Percentiles rank a stretch among this genome's conserved stretches.
Conservation (phyloP, 2,113 vertebrate species). For the chimpanzee (Pan troglodytes) region DNA sequence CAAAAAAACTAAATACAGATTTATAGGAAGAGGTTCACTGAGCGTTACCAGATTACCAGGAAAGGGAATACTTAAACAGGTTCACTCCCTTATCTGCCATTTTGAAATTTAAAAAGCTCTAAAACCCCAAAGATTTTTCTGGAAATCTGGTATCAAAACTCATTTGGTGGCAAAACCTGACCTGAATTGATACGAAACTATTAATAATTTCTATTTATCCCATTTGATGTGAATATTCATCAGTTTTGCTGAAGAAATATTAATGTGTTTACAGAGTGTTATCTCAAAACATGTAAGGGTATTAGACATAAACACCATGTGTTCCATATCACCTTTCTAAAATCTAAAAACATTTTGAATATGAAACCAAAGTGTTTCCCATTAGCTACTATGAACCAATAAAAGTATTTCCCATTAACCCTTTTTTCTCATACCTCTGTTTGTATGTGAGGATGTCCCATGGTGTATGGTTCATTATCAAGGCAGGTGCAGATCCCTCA, state of each 20-base stretch:
- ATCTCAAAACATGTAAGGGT: not conserved
- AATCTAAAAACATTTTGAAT: not conserved
- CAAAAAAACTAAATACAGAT: not conserved
- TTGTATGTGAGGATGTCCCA: slow-evolving; percentile 86
- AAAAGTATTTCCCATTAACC: not conserved
- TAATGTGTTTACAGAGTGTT: not conserved
- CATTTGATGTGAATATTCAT: not conserved
- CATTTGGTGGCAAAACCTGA: not conserved
- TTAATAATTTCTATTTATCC: not conserved
- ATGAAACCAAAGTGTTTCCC: not conserved
- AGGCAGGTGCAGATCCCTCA: slow-evolving; percentile 93
- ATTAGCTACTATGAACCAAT: not conserved
- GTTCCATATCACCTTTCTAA: not conserved
- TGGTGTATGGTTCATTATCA: slow-evolving; percentile 94
- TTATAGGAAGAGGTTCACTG: not conserved
- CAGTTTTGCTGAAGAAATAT: not conserved
- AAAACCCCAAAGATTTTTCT: not conserved
- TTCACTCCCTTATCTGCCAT: not conserved
- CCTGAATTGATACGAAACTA: not conserved
- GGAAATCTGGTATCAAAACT: not conserved
- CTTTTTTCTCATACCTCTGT: slow-evolving; percentile 84
- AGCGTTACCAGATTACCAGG: not conserved
- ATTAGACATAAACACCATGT: not conserved
- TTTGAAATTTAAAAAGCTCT: slow-evolving; percentile 25
- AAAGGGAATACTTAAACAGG: not conserved